A percentile compares a stretch with the other conserved stretches of the same genome.
Evolutionary conservation across 2,888 invertebrate species (phyloP).

Genomic region (Ormia ochracea): DNA sequence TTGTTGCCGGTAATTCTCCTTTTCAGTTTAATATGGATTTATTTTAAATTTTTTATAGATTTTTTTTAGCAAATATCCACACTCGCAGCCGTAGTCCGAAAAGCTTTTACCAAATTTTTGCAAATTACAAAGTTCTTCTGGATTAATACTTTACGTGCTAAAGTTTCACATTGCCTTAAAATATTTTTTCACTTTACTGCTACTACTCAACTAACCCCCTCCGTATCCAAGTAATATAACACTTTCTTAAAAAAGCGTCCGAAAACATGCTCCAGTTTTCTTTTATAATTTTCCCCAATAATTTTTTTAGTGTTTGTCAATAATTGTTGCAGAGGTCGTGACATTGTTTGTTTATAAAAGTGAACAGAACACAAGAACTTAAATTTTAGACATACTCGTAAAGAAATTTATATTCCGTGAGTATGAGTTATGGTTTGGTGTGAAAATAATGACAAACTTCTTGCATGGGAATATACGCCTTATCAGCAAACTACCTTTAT

Average conservation of each 20-base stretch:
- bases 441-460: conserved; percentile 38
- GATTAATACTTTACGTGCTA: neutral
- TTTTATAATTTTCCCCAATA: conserved; percentile 34
- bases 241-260: conserved; percentile 44
- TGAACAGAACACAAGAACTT: neutral
- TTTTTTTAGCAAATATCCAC: too few species aligned
- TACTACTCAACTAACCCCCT: neutral
- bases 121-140: neutral
- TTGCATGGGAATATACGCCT: too few species aligned
- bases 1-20: too few species aligned
- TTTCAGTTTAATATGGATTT: too few species aligned
- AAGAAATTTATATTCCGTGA: neutral
- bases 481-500: too few species aligned
- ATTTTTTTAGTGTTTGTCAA: conserved; percentile 58
- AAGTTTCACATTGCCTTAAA: conserved; percentile 9
- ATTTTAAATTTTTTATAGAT: too few species aligned
- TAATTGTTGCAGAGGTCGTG: conserved; percentile 55
- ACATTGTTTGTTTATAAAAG: conserved; percentile 48
- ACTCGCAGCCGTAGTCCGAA: too few species aligned
- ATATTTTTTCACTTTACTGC: neutral
- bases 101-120: neutral
- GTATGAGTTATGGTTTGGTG: conserved; percentile 6
- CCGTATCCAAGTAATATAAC: conserved; percentile 45
- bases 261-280: conserved; percentile 62
- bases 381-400: neutral